Evolutionary conservation across 1,140 invertebrate genomes (phyloP), one percentile per base, ranked within the genome.

Genomic region (Chymomyza costata): DNA sequence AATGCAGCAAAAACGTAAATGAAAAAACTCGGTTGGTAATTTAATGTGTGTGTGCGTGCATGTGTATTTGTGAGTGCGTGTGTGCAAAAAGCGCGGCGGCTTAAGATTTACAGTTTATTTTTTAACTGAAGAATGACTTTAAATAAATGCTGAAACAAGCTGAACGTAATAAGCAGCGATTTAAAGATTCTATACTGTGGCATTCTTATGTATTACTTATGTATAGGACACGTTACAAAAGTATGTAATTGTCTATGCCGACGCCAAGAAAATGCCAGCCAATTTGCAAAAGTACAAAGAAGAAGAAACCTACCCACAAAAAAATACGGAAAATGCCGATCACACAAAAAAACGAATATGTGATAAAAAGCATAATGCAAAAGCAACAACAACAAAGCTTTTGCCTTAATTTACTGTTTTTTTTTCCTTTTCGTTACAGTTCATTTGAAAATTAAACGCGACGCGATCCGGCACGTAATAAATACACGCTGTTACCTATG

Each of bases 401-500:
- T 18, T 54, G 38, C 35, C 25, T 11, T 17, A 19, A 40, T 25
- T 40, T 31, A 37, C 11, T 19, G 17, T 19, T 28, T 35, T 31
- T 18, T 53, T 48, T 28, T 16, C 39, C 19, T 16, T 48, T 21
- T 17, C 31, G 3, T 40, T 40, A 17, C 54, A 45, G 31, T 56
- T 56, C 49, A 45, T 61, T 61, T 45, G 3, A 50, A 56, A 49
- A 39, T 56, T 39, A 35, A 8, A 50, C 39, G 46, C 44, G 14
- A 19, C 39, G 58, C 52, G 45, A 44, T 13, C 14, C 45, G 19
- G 16, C 19, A 19, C 35, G 17, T 43, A 57, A 54, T 50, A 56
- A 34, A 37, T 52, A 55, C 32, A 55, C 58, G 16, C 66, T 60
- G 66, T 74, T 58, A 76, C 54, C 71, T 78, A 76, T 76, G 71